Base-by-base conservation (phyloP, 2,888 invertebrate species). In the Anarsia innoxiella region DNA sequence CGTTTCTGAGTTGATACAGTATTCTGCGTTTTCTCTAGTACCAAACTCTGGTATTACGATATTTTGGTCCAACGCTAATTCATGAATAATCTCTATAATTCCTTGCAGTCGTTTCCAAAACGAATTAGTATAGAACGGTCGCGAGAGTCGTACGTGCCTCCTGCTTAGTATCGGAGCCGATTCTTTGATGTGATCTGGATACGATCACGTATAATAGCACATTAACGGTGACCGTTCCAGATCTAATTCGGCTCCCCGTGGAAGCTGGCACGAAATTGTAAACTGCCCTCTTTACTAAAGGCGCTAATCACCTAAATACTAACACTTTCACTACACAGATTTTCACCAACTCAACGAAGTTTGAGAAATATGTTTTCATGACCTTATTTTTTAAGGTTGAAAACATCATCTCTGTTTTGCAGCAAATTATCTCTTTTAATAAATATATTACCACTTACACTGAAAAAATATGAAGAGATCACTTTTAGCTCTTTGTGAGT, bases 231-330 rank as follows among this genome's bases (percentile, higher is more conserved):
- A 76, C 78, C 75, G 80, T 55, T 74, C 80, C 69, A 79, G 77
- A 71, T 82, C 76, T 74, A 71, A 69, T 73, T 78, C 67, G 25
- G 19, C 19, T 63, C 56, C 13, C n/a, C 28, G 35, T 66, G 53
- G 65, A 73, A 71, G 70, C 83, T 83, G 83, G 83, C 83, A 82
- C 79, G 75, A 64, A 72, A 78, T 69, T 78, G 78, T 84, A 84
- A 83, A 84, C 83, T 84, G 79, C 69, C 79, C 82, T 80, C 82
- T 74, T 83, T 84, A 73, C 72, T 65, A 71, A 66, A 65, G 60
- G 55, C 59, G 66, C 63, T 67, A 63, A 74, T 76, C 68, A 71
- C 62, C 63, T 60, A 63, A 66, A 66, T 58, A 59, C 50, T 48
- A 53, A 35, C 35, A 35, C 28, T 49, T 51, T 51, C 53, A 53